Evolutionary conservation across 2,797 vertebrate species (phyloP).

Genomic region (Masticophis lateralis): DNA sequence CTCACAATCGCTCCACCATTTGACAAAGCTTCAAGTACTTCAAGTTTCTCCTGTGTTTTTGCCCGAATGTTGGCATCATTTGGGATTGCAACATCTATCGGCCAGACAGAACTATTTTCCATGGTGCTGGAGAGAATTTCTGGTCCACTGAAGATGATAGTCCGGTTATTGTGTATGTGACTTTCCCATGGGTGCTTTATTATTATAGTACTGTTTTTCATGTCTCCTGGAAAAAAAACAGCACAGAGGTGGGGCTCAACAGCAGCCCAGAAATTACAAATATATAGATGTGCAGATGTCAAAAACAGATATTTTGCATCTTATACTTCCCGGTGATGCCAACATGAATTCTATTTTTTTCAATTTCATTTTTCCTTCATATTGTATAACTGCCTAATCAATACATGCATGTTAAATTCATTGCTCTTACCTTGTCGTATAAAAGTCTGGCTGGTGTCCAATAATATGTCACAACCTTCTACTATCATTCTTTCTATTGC

Average conservation of each 20-base stretch:
- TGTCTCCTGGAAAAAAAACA: conserved; percentile 55
- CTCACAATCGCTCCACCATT: conserved; percentile 33
- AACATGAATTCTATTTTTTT: neutral
- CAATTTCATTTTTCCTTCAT: accelerated
- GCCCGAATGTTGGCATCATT: conserved; percentile 32
- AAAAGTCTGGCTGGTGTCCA: conserved; percentile 98
- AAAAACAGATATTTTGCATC: neutral
- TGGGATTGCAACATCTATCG: conserved; percentile 25
- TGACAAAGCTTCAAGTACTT: conserved; percentile 47
- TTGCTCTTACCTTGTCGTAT: conserved; percentile 89
- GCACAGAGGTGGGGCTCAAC: conserved; percentile 41
- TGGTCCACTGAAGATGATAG: conserved; percentile 44
- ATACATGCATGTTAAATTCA: neutral
- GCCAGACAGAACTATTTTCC: conserved; percentile 43
- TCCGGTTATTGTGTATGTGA: conserved; percentile 30
- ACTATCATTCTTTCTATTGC: conserved; percentile 98
- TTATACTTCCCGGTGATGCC: neutral
- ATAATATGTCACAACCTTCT: conserved; percentile 95
- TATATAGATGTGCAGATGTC: neutral
- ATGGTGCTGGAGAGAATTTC: conserved; percentile 48
- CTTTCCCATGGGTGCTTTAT: conserved; percentile 34
- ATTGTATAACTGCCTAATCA: too few species aligned
- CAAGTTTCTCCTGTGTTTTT: conserved; percentile 50
- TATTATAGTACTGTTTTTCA: conserved; percentile 48
- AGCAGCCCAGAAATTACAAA: conserved; percentile 22